Conservation (phyloP, 2,888 invertebrate species). For the Cheilosia vulpina region DNA sequence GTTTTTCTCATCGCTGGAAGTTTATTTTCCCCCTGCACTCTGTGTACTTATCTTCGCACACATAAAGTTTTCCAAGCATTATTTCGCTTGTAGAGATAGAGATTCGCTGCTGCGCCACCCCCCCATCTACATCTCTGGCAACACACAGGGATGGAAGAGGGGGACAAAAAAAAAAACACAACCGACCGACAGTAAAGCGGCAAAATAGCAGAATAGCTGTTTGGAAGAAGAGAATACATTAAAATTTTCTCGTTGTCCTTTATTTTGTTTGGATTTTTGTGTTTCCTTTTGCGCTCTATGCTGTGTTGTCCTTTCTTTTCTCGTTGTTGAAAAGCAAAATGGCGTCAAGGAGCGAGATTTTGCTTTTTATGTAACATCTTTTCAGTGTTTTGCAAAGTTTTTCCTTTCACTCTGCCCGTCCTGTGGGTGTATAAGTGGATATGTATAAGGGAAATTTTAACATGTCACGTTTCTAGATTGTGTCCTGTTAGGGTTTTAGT, state of each 20-base stretch:
- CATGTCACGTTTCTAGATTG: constrained; percentile 67
- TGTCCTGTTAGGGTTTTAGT: constrained; percentile 60
- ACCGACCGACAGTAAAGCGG: constrained; percentile 49
- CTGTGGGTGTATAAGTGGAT: constrained; percentile 7
- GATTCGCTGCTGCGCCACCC: constrained; percentile 9
- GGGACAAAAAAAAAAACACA: constrained; percentile 13
- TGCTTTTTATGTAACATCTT: constrained; percentile 72
- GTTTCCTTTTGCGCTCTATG: not conserved
- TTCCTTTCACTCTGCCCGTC: constrained; percentile 5
- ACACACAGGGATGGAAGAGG: not conserved
- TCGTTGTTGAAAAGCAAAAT: constrained; percentile 66
- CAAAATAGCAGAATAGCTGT: constrained; percentile 56
- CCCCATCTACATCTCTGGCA: not conserved
- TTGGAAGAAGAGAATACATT: constrained; percentile 67
- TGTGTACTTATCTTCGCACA: constrained; percentile 31
- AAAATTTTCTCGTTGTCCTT: constrained; percentile 62
- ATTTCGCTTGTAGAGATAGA: constrained; percentile 23
- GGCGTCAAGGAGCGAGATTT: constrained; percentile 74
- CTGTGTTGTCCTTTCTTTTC: constrained; percentile 18
- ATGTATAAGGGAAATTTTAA: constrained; percentile 40
- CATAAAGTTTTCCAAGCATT: constrained; percentile 51
- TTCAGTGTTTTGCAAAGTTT: constrained; percentile 65
- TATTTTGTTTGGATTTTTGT: constrained; percentile 12
- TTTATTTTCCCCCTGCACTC: constrained; percentile 30
- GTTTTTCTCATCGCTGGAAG: constrained; percentile 46